These are phyloP conservation scores for Charadrius vociferus DNA, from an alignment of 2,113 vertebrate species.

Conservation along the genomic window DNA sequence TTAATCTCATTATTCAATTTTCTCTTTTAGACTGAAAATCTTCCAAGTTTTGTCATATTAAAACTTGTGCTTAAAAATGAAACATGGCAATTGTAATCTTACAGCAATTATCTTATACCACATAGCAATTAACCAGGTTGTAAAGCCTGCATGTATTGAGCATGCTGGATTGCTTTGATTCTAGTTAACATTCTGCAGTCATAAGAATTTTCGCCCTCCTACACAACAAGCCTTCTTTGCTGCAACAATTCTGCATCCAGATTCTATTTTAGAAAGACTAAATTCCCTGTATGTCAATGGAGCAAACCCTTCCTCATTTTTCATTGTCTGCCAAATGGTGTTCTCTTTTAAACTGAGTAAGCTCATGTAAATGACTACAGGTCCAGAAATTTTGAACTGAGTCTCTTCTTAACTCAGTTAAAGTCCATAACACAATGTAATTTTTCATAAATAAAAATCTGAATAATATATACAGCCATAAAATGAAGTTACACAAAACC, in stretches of 20 bases:
- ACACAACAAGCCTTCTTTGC: not conserved
- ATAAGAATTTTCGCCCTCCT: not conserved
- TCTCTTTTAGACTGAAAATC: not conserved
- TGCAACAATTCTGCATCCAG: not conserved
- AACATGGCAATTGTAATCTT: not conserved
- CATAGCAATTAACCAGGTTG: not conserved
- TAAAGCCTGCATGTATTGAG: not conserved
- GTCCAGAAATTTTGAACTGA: not conserved
- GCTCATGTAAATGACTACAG: not conserved
- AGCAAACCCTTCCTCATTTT: not conserved
- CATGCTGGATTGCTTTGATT: not conserved
- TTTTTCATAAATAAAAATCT: not conserved
- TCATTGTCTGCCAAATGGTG: not conserved
- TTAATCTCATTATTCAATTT: not conserved
- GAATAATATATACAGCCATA: not conserved
- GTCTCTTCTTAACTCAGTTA: not conserved
- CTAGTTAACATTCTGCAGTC: not conserved
- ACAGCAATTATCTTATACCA: not conserved
- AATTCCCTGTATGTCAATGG: not conserved
- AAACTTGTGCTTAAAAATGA: not conserved
- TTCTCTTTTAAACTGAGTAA: not conserved
- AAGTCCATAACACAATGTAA: not conserved
- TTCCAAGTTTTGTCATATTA: not conserved
- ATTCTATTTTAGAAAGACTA: not conserved
- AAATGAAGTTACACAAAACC: not conserved